phyloP scores from a whole-genome alignment of 2,888 invertebrate genomes.

The Punctoribates punctum region DNA sequence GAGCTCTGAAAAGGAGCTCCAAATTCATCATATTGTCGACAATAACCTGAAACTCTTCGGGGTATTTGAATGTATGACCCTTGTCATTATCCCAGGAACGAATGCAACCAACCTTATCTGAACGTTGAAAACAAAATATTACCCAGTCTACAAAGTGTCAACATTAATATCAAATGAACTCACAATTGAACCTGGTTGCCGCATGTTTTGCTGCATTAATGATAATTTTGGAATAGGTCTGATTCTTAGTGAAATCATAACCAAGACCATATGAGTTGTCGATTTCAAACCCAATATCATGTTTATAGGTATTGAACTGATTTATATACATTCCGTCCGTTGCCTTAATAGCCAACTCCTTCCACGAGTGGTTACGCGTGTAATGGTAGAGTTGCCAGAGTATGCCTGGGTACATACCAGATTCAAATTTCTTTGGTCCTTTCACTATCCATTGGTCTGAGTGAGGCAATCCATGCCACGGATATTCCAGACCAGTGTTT shows the following conservation, averaged over 20 bases:
- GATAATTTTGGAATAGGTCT: background rate
- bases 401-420: background rate
- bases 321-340: background rate
- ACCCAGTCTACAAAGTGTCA: too few species aligned
- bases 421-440: background rate
- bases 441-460: background rate
- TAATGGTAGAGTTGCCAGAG: slow-evolving; percentile 29
- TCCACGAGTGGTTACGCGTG: background rate
- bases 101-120: slow-evolving; percentile 4
- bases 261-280: slow-evolving; percentile 1
- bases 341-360: slow-evolving; percentile 8
- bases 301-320: background rate
- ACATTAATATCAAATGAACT: too few species aligned
- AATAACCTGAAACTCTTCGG: background rate
- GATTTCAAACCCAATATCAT: slow-evolving; percentile 23
- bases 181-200: slow-evolving; percentile 9
- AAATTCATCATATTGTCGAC: slow-evolving; percentile 34
- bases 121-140: too few species aligned
- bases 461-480: background rate
- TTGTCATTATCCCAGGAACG: background rate
- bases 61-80: background rate
- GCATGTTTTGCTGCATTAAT: slow-evolving; percentile 4
- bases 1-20: slow-evolving; percentile 16
- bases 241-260: slow-evolving; percentile 23
- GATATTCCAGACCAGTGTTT: slow-evolving; percentile 15